Evolutionary conservation across 2,113 vertebrate species (phyloP), one percentile per base, ranked within the genome.

Genomic region (Spea multiplicata): DNA sequence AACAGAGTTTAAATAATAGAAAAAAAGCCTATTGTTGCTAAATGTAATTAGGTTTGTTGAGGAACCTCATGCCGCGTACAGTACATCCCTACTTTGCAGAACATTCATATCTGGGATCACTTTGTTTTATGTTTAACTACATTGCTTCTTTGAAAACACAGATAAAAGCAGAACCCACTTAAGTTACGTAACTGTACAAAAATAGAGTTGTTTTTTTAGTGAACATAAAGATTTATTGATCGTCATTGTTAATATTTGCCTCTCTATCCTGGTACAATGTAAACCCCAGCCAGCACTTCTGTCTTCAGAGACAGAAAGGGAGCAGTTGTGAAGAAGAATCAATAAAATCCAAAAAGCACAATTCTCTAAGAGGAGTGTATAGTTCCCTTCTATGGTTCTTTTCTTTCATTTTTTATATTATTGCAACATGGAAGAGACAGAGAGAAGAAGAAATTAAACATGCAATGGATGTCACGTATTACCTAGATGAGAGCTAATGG

Each of bases 181-280:
- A 80, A 75, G 1, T 83, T 72, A 62, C 0, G 7, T 49, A 75
- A 76, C 49, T 80, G 71, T 12, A 61, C 76, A 80, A 82, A 81
- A 73, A 52, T 2, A 82, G 3, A 73, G 30, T 71, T 44, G 9
- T 10, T 74, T 83, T 30, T 81, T 81, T 52, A 83, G 66, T 65
- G 62, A 78, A 81, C 50, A 81, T 9, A 75, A 82, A 83, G 66
- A 78, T 53, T 80, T 75, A 61, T 82, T 76, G 77, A 82, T 6
- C 6, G 49, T 57, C 57, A 67, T 47, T 83, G 4, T 57, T 72
- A 82, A 66, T 59, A 76, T 53, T 72, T 83, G 80, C 81, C 14
- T 75, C 50, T 74, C 47, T 69, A 75, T 46, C 9, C 45, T 44
- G 3, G 13, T 46, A 44, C 84, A 81, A 79, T 52, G 17, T 13